A percentile compares a stretch with the other conserved stretches of the same genome.
Conservation (phyloP, 2,113 vertebrate genomes). For the Ctenomys sociabilis region DNA sequence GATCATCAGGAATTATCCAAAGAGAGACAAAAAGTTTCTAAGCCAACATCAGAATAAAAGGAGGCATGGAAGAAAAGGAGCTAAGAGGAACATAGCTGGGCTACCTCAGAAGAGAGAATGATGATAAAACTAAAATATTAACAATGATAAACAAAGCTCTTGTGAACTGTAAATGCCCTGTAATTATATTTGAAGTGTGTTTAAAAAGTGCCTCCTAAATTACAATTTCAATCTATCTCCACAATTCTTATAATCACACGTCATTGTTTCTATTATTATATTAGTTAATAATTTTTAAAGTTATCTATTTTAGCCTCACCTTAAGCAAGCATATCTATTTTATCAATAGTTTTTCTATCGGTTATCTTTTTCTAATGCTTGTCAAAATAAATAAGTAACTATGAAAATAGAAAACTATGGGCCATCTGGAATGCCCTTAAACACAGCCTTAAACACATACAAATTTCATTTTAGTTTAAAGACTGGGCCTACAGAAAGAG, state of each 20-base stretch:
- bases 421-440: slow-evolving; percentile 23
- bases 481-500: not conserved
- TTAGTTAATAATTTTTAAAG: slow-evolving; percentile 26
- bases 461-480: not conserved
- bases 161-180: not conserved
- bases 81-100: not conserved
- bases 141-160: slow-evolving; percentile 12
- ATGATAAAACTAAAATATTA: not conserved
- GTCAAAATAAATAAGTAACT: not conserved
- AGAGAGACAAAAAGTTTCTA: not conserved
- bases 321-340: not conserved
- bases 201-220: not conserved
- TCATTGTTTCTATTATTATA: not conserved
- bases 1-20: not conserved
- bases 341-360: not conserved
- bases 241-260: not conserved
- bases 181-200: not conserved
- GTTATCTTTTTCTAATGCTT: slow-evolving; percentile 23
- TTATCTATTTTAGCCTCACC: not conserved
- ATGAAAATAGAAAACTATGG: not conserved
- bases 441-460: not conserved
- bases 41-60: not conserved
- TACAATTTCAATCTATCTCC: not conserved
- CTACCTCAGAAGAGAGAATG: not conserved
- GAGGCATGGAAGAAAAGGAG: not conserved